Base-by-base conservation (phyloP, 2,113 vertebrate genomes). In the Polypterus bichir region DNA sequence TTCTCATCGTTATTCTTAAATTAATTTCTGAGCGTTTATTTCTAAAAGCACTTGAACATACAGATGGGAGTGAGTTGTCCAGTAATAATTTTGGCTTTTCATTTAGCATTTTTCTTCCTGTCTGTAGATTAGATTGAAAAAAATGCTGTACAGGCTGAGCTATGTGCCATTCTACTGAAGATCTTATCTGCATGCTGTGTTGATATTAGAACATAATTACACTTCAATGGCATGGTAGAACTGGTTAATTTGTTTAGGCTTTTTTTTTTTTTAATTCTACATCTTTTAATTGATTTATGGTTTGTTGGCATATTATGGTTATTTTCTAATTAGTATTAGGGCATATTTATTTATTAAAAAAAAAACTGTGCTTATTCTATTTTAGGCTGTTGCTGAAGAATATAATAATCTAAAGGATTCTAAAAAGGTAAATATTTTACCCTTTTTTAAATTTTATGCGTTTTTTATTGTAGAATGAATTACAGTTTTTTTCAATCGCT, bases 371-470 rank as follows among this genome's bases (percentile, higher is more conserved):
- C 11, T 66, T 5, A 27, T 27, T 6, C 61, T 68, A 68, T 47
- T 44, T 52, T 70, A 95, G 87, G 77, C 78, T 69, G 72, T 74
- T 67, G 71, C 88, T 66, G 79, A 80, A 62, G 74, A 86, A 65
- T 85, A 83, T 74, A 88, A 63, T 57, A 76, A 65, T 44, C 64
- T 91, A 62, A 89, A 86, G 70, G 80, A 78, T 63, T 66, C 77
- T 1, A 91, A 92, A 72, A 75, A 69, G 61, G 83, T 91, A 78
- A 61, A 77, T 71, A 70, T 73, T 3, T 2, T 9, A 44, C 8
- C 5, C 4, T 8, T 6, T 1, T 3, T 10, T 60, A 47, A 7
- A 6, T 69, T 27, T 53, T 49, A 0, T 63, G 61, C n/a, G 2
- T 51, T 51, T 51, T 51, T 9, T 51, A 27, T 27, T 27, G 27